Conservation (phyloP, 2,113 vertebrate species). For the Plecotus auritus region DNA sequence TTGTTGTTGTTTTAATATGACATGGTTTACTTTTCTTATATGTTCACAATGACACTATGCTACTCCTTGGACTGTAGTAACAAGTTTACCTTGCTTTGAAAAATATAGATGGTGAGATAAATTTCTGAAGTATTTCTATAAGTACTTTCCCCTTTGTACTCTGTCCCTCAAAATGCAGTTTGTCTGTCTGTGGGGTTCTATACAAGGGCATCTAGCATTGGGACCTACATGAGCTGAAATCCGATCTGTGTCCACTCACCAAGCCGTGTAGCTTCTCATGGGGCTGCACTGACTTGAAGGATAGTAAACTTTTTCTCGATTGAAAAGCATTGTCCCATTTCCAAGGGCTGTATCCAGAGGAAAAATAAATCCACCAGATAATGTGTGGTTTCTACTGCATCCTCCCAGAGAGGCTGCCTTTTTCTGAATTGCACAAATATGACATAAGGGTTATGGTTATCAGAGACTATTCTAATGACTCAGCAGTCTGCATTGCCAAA, state of each 20-base stretch:
- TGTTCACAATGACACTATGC: neutral
- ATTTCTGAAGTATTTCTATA: neutral
- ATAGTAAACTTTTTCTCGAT: neutral
- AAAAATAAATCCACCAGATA: neutral
- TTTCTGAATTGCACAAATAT: neutral
- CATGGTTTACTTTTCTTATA: neutral
- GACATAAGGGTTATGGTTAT: neutral
- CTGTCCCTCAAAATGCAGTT: neutral
- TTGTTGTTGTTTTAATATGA: neutral
- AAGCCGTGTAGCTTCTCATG: neutral
- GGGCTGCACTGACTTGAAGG: neutral
- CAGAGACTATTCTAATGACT: neutral
- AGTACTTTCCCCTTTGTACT: neutral
- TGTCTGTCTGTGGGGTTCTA: neutral
- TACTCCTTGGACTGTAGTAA: neutral
- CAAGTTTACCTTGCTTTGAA: neutral
- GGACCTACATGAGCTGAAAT: neutral
- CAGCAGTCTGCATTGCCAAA: neutral
- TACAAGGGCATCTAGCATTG: neutral
- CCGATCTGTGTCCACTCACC: neutral
- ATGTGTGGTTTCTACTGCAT: neutral
- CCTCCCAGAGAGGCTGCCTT: neutral
- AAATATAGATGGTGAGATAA: neutral
- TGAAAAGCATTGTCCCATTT: neutral
- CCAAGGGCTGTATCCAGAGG: neutral